These are phyloP conservation scores for Pseudochirops corinnae DNA, from an alignment of 2,797 vertebrate species.

Conservation along the genomic window DNA sequence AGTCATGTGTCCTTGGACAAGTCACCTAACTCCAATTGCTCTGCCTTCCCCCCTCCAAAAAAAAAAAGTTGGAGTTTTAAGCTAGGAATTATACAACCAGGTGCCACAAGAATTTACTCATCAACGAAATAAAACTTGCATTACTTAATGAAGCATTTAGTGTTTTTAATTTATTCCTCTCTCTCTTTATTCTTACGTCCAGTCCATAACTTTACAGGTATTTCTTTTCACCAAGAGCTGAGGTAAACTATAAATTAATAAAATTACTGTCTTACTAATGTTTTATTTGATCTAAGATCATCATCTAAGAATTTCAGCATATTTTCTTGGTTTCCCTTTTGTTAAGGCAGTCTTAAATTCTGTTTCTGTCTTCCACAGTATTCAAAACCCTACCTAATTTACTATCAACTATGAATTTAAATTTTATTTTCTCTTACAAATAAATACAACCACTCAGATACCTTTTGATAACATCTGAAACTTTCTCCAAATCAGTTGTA, in stretches of 20 bases:
- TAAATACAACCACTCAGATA: slow-evolving; percentile 59
- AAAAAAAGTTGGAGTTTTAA: neutral
- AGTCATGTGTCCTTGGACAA: too few relatives aligned
- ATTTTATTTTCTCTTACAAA: slow-evolving; percentile 49
- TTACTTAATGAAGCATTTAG: neutral
- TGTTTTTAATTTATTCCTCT: neutral
- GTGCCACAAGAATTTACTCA: neutral
- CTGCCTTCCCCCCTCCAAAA: too few relatives aligned
- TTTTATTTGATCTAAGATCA: neutral
- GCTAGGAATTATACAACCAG: neutral
- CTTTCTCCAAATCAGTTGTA: slow-evolving; percentile 49
- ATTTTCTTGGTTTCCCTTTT: neutral
- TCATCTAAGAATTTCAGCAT: neutral
- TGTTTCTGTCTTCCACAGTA: neutral
- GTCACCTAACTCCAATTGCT: too few relatives aligned
- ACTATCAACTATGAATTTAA: slow-evolving; percentile 31
- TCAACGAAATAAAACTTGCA: neutral
- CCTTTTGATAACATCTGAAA: slow-evolving; percentile 73
- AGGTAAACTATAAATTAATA: neutral
- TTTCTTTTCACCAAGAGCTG: neutral
- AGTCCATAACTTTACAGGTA: neutral
- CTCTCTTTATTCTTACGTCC: neutral
- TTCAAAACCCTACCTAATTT: slow-evolving; percentile 13
- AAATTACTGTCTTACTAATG: neutral
- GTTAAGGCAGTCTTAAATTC: neutral